A percentile compares a stretch with the other conserved stretches of the same genome.
These are phyloP conservation scores for Rhyzopertha dominica DNA, from an alignment of 1,140 invertebrate species.

Conservation along the genomic window DNA sequence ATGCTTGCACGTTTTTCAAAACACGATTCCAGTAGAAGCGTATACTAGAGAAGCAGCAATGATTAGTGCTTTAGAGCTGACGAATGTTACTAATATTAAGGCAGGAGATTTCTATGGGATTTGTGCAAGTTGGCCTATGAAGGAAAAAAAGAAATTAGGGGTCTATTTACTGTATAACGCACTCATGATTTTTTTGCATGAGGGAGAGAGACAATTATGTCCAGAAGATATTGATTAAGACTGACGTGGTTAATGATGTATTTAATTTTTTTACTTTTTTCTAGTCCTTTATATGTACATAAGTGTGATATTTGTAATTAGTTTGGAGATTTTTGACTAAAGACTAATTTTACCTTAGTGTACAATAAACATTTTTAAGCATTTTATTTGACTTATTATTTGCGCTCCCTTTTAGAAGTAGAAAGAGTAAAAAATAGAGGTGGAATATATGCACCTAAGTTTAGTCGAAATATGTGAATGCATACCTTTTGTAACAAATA, in stretches of 20 bases:
- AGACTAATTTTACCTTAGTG: no score
- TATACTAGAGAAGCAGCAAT: slow-evolving; percentile 90
- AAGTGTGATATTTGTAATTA: no score
- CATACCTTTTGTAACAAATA: no score
- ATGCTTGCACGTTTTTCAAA: slow-evolving; percentile 87
- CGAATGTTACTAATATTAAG: slow-evolving; percentile 76
- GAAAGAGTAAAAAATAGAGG: no score
- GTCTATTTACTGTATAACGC: slow-evolving; percentile 79
- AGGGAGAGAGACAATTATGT: slow-evolving; percentile 76
- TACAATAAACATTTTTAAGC: no score
- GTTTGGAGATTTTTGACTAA: no score
- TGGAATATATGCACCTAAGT: no score
- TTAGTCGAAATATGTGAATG: no score
- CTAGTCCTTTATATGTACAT: background rate
- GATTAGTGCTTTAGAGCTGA: slow-evolving; percentile 78
- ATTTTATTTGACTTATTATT: no score
- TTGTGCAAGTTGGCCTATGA: slow-evolving; percentile 64
- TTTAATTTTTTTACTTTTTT: background rate
- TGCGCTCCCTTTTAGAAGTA: no score
- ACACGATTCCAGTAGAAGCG: slow-evolving; percentile 85
- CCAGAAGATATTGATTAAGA: slow-evolving; percentile 60
- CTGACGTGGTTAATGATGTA: background rate
- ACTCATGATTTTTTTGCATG: slow-evolving; percentile 76
- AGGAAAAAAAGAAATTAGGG: slow-evolving; percentile 69
- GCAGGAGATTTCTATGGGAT: slow-evolving; percentile 80